Evolutionary conservation across 2,113 vertebrate genomes (phyloP).

Genomic region (Anas platyrhynchos): DNA sequence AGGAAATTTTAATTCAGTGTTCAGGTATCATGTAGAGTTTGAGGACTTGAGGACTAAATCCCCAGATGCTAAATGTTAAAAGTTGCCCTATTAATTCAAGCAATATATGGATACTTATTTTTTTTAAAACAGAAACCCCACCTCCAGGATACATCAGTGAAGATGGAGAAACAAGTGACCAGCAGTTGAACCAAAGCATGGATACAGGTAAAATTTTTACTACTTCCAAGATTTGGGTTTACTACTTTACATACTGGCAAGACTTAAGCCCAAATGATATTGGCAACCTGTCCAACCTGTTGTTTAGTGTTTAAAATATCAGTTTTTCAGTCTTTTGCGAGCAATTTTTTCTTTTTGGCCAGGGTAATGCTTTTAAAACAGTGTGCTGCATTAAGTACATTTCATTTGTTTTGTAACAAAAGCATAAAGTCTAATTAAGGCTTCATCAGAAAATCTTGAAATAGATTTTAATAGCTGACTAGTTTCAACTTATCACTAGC

Average conservation of each 20-base stretch:
- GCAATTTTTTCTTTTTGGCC: not conserved
- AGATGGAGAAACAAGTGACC: conserved; percentile 97
- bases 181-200: conserved; percentile 99
- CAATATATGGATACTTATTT: not conserved
- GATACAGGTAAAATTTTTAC: conserved; percentile 86
- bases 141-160: conserved; percentile 99
- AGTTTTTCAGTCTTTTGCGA: not conserved
- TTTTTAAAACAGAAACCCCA: conserved; percentile 87
- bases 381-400: not conserved
- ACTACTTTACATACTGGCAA: not conserved
- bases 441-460: not conserved
- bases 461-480: not conserved
- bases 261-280: not conserved
- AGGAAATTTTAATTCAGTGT: not conserved
- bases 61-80: not conserved
- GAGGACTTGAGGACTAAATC: not conserved
- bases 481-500: not conserved
- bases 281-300: not conserved
- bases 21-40: not conserved
- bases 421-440: not conserved
- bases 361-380: not conserved
- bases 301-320: not conserved
- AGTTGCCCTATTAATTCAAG: not conserved
- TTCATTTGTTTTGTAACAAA: not conserved
- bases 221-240: not conserved